These are phyloP conservation scores for Eulithis prunata DNA, from an alignment of 2,888 invertebrate species.

Conservation along the genomic window DNA sequence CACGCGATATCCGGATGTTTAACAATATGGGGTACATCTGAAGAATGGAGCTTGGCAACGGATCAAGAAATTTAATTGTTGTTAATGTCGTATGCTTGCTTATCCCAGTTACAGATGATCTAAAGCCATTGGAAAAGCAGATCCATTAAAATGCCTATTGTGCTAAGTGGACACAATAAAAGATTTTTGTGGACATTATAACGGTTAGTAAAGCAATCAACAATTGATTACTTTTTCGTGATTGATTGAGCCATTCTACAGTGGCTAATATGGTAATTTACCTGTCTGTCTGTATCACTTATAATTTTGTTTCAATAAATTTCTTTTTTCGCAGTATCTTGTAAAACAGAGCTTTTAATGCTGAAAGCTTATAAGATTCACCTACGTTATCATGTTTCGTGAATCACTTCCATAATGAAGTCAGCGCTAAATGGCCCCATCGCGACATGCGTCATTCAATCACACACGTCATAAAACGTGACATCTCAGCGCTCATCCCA, in stretches of 20 bases:
- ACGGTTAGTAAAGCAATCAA: conserved; percentile 20
- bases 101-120: conserved; percentile 36
- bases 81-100: conserved; percentile 28
- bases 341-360: not conserved
- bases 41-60: conserved; percentile 42
- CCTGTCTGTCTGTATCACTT: too few species aligned
- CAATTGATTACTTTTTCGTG: not conserved
- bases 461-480: conserved; percentile 60
- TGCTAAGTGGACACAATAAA: conserved; percentile 7
- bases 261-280: too few species aligned
- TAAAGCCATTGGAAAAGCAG: conserved; percentile 18
- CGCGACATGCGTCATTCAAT: conserved; percentile 55
- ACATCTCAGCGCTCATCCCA: conserved; percentile 58
- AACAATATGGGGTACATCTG: conserved; percentile 41
- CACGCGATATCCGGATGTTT: conserved; percentile 39
- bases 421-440: conserved; percentile 39
- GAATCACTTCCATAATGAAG: conserved; percentile 41
- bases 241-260: not conserved
- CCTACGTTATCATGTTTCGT: conserved; percentile 2
- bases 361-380: conserved; percentile 3
- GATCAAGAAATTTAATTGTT: conserved; percentile 41
- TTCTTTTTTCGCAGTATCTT: not conserved
- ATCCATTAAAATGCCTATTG: conserved; percentile 1
- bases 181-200: conserved; percentile 9
- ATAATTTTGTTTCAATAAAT: too few species aligned